Base-by-base conservation (phyloP, 2,797 vertebrate genomes). In the Tarsius wallacei region DNA sequence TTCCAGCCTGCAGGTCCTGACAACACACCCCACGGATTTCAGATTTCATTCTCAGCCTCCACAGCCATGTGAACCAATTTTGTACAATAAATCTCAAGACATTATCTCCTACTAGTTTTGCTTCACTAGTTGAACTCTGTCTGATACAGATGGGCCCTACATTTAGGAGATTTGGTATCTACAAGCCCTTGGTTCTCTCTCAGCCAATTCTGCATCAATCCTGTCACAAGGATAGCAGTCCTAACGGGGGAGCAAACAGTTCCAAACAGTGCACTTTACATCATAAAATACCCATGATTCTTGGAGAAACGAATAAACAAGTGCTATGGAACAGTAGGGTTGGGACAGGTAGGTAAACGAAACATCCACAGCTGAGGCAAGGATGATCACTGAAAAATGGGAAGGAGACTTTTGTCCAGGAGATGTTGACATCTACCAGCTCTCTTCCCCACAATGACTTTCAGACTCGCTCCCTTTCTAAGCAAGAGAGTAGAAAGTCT, bases 301-400 rank as follows among this genome's bases (percentile, higher is more conserved):
- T 53, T 80, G 10, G 31, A 70, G 5, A 85, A 87, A 84, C 70
- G 24, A 78, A 57, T 55, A 96, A 96, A 28, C n/a, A 90, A 15
- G 13, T 83, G 14, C 11, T 76, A 31, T 53, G 16, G 63, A 47
- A 36, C 6, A 51, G 14, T 26, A 10, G 22, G 15, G 22, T 42
- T 90, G 16, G 87, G 21, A 42, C 11, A 93, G 19, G 3, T 1
- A 28, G 5, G 7, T 31, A 11, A 73, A 9, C 12, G 8, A 87
- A 87, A 64, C 21, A 24, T 2, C 14, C 31, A 95, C 0, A 51
- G 7, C 0, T 49, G 14, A 49, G 17, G 24, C 10, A 96, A 28
- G 13, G 19, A 57, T 24, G 1, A 5, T 63, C 24, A 73, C 22
- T 26, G 4, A 68, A 21, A 64, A 49, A 7, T n/a, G n/a, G 22